phyloP scores from a whole-genome alignment of 1,140 invertebrate species.

The Drosophila pruinosa region DNA sequence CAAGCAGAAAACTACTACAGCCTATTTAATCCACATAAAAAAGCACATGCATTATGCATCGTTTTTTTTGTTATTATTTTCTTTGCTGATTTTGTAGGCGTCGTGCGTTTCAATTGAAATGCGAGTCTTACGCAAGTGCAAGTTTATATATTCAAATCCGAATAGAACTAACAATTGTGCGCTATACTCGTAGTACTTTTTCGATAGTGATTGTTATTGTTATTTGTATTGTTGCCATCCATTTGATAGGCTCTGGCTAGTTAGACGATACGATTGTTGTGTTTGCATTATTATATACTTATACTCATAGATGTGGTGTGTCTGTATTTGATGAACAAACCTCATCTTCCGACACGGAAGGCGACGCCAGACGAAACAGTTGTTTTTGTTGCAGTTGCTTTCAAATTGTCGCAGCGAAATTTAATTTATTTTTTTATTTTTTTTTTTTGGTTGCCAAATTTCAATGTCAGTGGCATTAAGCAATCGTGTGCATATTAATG shows the following conservation, averaged over 20 bases:
- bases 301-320: slow-evolving; percentile 8
- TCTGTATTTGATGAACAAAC: slow-evolving; percentile 34
- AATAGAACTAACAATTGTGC: slow-evolving; percentile 39
- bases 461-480: slow-evolving; percentile 67
- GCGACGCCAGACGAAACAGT: slow-evolving; percentile 39
- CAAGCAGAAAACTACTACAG: slow-evolving; percentile 2
- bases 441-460: slow-evolving; percentile 54
- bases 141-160: slow-evolving; percentile 38
- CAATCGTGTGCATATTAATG: slow-evolving; percentile 65
- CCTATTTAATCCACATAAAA: slow-evolving; percentile 2
- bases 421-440: slow-evolving; percentile 28
- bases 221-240: slow-evolving; percentile 17
- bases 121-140: slow-evolving; percentile 46
- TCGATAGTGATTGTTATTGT: slow-evolving; percentile 12
- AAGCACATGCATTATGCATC: slow-evolving; percentile 7
- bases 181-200: neutral
- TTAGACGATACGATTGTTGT: slow-evolving; percentile 6
- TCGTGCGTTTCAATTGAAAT: slow-evolving; percentile 48
- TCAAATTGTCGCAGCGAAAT: slow-evolving; percentile 66
- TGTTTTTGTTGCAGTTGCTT: slow-evolving; percentile 28
- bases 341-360: slow-evolving; percentile 74
- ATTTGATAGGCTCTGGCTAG: slow-evolving; percentile 17
- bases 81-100: slow-evolving; percentile 34
- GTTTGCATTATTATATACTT: slow-evolving; percentile 15
- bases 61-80: slow-evolving; percentile 27